phyloP scores from a whole-genome alignment of 2,888 invertebrate genomes.

The Microctonus hyperodae region DNA sequence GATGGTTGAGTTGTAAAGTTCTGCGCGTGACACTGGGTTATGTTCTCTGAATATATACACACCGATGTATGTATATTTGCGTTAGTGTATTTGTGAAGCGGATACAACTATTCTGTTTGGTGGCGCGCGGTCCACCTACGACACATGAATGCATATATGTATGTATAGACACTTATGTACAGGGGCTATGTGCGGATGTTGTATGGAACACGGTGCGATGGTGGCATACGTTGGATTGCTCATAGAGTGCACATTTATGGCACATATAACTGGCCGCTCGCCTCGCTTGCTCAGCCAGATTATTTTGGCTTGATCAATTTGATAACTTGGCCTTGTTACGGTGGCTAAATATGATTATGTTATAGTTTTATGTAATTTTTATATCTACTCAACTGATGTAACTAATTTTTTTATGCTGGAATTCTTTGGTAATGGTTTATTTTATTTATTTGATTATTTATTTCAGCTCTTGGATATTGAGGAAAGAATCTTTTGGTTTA shows the following conservation, averaged over 20 bases:
- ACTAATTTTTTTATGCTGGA: neutral
- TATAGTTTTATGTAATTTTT: constrained; percentile 14
- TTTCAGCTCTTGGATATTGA: too few relatives aligned
- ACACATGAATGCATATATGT: constrained; percentile 47
- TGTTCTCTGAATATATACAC: constrained; percentile 53
- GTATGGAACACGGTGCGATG: constrained; percentile 38
- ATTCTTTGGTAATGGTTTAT: too few relatives aligned
- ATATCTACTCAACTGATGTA: neutral
- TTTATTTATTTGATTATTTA: too few relatives aligned
- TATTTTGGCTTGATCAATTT: constrained; percentile 64
- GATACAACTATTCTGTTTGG: neutral
- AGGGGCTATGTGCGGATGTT: too few relatives aligned
- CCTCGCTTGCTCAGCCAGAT: constrained; percentile 56
- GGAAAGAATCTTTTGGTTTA: too few relatives aligned
- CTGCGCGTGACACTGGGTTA: constrained; percentile 61
- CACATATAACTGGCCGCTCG: constrained; percentile 57
- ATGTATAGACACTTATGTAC: constrained; percentile 38
- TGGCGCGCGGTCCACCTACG: too few relatives aligned
- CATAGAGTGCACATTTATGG: constrained; percentile 61
- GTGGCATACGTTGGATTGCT: constrained; percentile 59
- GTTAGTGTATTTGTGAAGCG: constrained; percentile 37
- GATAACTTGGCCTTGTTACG: constrained; percentile 60
- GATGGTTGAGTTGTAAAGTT: constrained; percentile 61
- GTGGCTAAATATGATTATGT: constrained; percentile 17
- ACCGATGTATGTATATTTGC: constrained; percentile 48